Base-by-base conservation (phyloP, 1,140 invertebrate species). In the Tetramorium alpestre region DNA sequence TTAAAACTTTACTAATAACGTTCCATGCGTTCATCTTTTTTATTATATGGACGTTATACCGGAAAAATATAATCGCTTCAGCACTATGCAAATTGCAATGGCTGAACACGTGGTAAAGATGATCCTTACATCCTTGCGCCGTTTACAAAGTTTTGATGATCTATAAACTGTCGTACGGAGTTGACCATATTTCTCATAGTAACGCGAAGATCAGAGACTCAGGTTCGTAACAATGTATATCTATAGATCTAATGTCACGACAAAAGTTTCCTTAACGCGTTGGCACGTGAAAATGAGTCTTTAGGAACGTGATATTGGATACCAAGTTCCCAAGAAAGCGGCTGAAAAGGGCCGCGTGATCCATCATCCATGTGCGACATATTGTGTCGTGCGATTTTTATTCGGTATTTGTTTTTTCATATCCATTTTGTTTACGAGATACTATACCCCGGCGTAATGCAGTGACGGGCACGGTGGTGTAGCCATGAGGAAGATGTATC, bases 381-480 rank as follows among this genome's bases (percentile, higher is more conserved):
- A 51, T 84, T 54, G 78, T 58, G 33, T 22, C 69, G 58, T 49
- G 47, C 65, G 56, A 84, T 84, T 84, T 84, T 84, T 84, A 84
- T 75, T 84, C 69, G 41, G 41, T 84, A 84, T 84, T 84, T 84
- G 80, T 84, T 84, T 75, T 84, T 84, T 84, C 80, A 84, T 84
- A 75, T 75, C 80, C 69, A 84, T 84, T 84, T 75, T 84, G 69
- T 84, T 84, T 84, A 75, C 80, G 67, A 84, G 69, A 75, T 62
- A 69, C 18, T 16, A 25, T 41, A 49, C 25, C 25, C 44, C 44
- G 25, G 54, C 65, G 38, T 75, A 84, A 84, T 84, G 54, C 69
- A 84, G 54, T 84, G 80, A 84, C 80, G 80, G 69, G 80, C 69
- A 75, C 41, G n/a, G 44, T n/a, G 54, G 38, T 44, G 41, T 60